These are phyloP conservation scores for Cotesia glomerata DNA, from an alignment of 1,140 invertebrate genomes.

Conservation along the genomic window DNA sequence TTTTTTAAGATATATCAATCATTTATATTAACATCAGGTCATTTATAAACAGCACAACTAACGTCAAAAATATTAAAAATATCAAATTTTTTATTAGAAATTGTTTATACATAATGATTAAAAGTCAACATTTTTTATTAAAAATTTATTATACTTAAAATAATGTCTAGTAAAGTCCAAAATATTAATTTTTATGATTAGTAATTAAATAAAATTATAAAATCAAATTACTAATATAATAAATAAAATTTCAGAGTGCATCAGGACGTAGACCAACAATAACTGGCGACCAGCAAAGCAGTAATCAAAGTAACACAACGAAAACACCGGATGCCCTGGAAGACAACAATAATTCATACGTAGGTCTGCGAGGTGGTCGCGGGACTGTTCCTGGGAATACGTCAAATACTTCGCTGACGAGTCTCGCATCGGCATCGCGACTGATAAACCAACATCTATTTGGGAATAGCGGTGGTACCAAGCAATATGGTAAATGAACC, in stretches of 20 bases:
- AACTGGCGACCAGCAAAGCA: constrained; percentile 38
- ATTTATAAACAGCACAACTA: no score
- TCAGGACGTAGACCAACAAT: constrained; percentile 9
- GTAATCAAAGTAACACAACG: constrained; percentile 36
- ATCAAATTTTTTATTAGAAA: no score
- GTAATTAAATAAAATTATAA: no score
- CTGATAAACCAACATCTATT: constrained; percentile 80
- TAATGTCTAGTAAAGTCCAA: no score
- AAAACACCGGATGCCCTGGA: constrained; percentile 42
- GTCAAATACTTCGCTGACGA: constrained; percentile 57
- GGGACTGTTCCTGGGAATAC: constrained; percentile 61
- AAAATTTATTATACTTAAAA: no score
- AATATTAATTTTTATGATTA: no score
- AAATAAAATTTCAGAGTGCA: constrained; percentile 1
- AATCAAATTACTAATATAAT: no score
- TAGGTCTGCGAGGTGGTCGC: constrained; percentile 47
- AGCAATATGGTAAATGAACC: constrained; percentile 52
- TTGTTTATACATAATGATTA: no score
- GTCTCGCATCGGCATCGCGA: constrained; percentile 73
- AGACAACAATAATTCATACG: constrained; percentile 53
- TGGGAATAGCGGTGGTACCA: constrained; percentile 65
- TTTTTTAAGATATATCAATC: no score
- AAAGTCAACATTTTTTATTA: no score
- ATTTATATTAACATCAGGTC: no score
- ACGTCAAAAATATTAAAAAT: no score